Evolutionary conservation across 2,888 invertebrate species (phyloP), one percentile per base, ranked within the genome.

Genomic region (Lasioglossum villosulum): DNA sequence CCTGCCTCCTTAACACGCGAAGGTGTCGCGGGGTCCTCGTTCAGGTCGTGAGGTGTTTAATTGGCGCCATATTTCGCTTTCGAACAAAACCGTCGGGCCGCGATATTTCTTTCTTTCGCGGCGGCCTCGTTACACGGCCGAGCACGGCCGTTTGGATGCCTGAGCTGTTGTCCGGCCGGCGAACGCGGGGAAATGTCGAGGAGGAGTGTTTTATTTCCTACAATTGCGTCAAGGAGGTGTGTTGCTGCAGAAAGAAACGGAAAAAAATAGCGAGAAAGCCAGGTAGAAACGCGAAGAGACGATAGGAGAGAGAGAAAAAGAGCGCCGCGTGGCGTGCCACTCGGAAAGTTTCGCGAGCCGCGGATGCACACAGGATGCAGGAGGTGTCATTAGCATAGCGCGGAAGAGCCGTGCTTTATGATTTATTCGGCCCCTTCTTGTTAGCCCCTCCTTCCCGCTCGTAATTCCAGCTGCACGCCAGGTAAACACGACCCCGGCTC

Each of bases 311-410:
- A 59, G 48, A n/a, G n/a, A 39, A 56, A 56, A 8, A 27, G 39
- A n/a, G 42, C 59, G 72, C 80, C 80, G 83, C 78, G 87, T 86
- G 79, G 82, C 89, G 86, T 85, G 86, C 81, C 78, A 76, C 71
- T 75, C 79, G 86, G 88, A 91, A 68, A 88, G 79, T 87, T 90
- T 90, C 85, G 91, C 83, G 89, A 81, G 84, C 82, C 86, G 84
- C 92, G 87, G 90, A 91, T 90, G 86, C 90, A 92, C 90, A 92
- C 90, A 92, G 92, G 92, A 93, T 93, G 91, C 92, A 86, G 91
- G 91, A 91, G 91, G 92, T 93, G 93, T 93, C 92, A 94, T 94
- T 94, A 94, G 92, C 93, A 93, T 93, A 93, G 90, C 90, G 90
- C 88, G 88, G 86, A 87, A 85, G 85, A 89, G 82, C 81, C 83